A percentile compares a stretch with the other conserved stretches of the same genome.
Evolutionary conservation across 2,888 invertebrate species (phyloP).

Genomic region (Torymus auratus): DNA sequence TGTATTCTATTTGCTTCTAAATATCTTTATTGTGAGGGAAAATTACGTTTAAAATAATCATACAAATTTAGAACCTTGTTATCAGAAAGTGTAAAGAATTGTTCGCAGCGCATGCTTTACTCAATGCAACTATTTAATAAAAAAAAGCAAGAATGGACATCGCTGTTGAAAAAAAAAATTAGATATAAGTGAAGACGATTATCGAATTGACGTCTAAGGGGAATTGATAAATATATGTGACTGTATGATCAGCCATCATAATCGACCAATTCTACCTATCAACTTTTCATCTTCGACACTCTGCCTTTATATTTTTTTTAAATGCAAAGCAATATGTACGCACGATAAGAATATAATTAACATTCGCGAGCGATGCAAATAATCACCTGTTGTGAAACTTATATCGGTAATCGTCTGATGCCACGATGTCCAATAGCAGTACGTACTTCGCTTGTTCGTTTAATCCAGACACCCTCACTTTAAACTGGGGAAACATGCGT

Average conservation of each 20-base stretch:
- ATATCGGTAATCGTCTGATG: slow-evolving; percentile 96
- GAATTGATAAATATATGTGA: too few relatives aligned
- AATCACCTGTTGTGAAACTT: slow-evolving; percentile 94
- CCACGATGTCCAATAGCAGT: slow-evolving; percentile 97
- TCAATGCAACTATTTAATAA: slow-evolving; percentile 50
- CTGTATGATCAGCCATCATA: too few relatives aligned
- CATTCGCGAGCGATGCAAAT: slow-evolving; percentile 55
- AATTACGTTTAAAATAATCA: too few relatives aligned
- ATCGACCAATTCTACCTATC: too few relatives aligned
- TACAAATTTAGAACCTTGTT: slow-evolving; percentile 16
- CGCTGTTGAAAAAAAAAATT: background rate
- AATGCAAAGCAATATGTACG: background rate
- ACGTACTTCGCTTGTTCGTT: slow-evolving; percentile 98
- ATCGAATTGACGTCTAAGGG: background rate
- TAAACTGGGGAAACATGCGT: slow-evolving; percentile 98
- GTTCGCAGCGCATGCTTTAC: slow-evolving; percentile 72
- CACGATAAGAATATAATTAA: slow-evolving; percentile 2
- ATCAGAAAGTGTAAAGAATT: slow-evolving; percentile 72
- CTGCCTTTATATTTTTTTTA: background rate
- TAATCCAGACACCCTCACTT: slow-evolving; percentile 96
- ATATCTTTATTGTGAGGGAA: too few relatives aligned
- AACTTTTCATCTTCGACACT: too few relatives aligned
- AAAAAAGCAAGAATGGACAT: slow-evolving; percentile 16
- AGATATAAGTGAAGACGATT: background rate
- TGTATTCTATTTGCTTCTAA: too few relatives aligned